phyloP scores from a whole-genome alignment of 2,888 invertebrate genomes.

The Esperia sulphurella region DNA sequence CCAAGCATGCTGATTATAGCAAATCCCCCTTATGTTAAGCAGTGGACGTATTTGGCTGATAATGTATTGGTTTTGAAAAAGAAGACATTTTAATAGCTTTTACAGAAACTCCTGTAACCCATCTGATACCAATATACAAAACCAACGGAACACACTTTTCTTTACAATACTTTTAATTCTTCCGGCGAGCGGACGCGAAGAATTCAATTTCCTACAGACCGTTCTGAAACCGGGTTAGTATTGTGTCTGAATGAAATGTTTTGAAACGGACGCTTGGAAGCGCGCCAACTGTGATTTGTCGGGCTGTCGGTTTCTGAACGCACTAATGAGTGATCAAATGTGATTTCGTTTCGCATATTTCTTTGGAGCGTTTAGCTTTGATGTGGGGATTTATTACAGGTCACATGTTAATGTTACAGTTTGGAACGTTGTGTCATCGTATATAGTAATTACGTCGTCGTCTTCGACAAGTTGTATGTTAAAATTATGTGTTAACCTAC shows the following conservation, averaged over 20 bases:
- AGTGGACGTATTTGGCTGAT: too few relatives aligned
- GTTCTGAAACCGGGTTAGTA: conserved; percentile 30
- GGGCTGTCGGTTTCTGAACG: conserved; percentile 7
- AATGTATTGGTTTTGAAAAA: too few relatives aligned
- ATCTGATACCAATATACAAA: too few relatives aligned
- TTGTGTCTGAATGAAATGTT: conserved; percentile 9
- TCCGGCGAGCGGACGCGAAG: conserved; percentile 2
- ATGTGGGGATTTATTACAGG: conserved; percentile 1
- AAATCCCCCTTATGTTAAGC: too few relatives aligned
- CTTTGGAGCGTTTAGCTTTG: conserved; percentile 14
- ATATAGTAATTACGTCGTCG: too few relatives aligned
- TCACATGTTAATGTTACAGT: too few relatives aligned
- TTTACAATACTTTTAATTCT: not conserved
- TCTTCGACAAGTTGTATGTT: too few relatives aligned
- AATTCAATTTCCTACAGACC: conserved; percentile 16
- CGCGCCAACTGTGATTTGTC: conserved; percentile 20
- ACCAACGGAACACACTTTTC: too few relatives aligned
- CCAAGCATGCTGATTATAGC: too few relatives aligned
- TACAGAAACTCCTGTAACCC: too few relatives aligned
- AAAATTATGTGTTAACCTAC: too few relatives aligned
- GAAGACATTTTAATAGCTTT: too few relatives aligned
- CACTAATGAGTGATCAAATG: conserved; percentile 5
- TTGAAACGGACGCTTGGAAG: conserved; percentile 13
- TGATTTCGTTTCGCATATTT: conserved; percentile 3
- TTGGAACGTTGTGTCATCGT: not conserved